Percentiles rank a stretch among this genome's conserved stretches.
phyloP scores from a whole-genome alignment of 37 sponge, comb jelly and placozoan species.

The Aphrocallistes beatrix region DNA sequence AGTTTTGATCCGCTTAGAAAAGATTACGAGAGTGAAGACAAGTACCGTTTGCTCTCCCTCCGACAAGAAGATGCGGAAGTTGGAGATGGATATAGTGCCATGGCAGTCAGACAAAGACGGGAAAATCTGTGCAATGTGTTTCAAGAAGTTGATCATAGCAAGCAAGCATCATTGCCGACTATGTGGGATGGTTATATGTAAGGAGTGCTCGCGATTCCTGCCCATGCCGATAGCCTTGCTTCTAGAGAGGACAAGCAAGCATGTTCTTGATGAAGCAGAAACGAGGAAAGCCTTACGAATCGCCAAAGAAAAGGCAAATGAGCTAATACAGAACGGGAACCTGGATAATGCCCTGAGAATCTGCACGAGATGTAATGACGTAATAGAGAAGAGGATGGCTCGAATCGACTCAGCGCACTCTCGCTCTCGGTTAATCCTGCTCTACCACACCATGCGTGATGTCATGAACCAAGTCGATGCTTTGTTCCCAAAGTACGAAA shows the following conservation, averaged over 20 bases:
- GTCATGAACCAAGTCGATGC: not conserved
- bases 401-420: not conserved
- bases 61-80: not conserved
- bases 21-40: not conserved
- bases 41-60: not conserved
- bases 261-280: not conserved
- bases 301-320: not conserved
- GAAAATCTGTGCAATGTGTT: not conserved
- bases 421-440: not conserved
- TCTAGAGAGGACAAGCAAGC: not conserved
- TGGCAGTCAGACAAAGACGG: slow-evolving; percentile 8
- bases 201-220: not conserved
- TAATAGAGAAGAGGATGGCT: not conserved
- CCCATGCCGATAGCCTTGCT: slow-evolving; percentile 14
- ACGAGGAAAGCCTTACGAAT: not conserved
- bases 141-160: not conserved
- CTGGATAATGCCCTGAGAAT: not conserved
- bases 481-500: not conserved
- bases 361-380: not conserved
- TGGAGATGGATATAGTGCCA: not conserved
- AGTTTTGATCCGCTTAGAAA: not conserved
- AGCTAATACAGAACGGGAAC: not conserved
- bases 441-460: not conserved
- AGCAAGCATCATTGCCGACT: slow-evolving; percentile 9
- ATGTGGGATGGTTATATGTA: not conserved